Evolutionary conservation across 2,113 vertebrate genomes (phyloP), one percentile per base, ranked within the genome.

Genomic region (Pituophis catenifer): DNA sequence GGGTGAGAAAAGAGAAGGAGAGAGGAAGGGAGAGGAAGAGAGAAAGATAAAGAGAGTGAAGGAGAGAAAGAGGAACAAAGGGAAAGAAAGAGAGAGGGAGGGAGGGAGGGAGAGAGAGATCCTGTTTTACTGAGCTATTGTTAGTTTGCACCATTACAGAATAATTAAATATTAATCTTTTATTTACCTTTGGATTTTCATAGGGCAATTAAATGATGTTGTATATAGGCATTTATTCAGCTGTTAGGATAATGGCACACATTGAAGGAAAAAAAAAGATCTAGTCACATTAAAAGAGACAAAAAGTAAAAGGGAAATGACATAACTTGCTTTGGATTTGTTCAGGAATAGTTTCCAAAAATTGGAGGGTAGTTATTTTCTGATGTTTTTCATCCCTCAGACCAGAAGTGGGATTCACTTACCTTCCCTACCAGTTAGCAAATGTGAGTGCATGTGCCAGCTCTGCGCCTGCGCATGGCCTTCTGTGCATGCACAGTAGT

Each of bases 381-480:
- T 89, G 95, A 97, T 96, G 93, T 50, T 96, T 98, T 97, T 97
- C 97, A 96, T 98, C 92, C 95, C 95, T 97, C 94, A 96, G 48
- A 86, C 86, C 44, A 44, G 44, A 44, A 44, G 44, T 44, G 44
- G 44, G 44, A 44, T 44, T 44, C 44, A 44, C 44, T 44, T 44
- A 44, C 44, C 44, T 44, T 44, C 44, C 44, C 3, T 44, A 3
- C 44, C 44, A 44, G 44, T 44, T 44, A 44, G 44, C 44, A 44
- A 44, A 44, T 44, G 44, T 44, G 44, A 44, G 44, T 3, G 3
- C 44, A 44, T 44, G 44, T 44, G 44, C 44, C 44, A 44, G 3
- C 44, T 44, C 44, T 44, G 44, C 44, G 1, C 44, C 3, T 44
- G 44, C 0, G 44, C 44, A 44, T 44, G 44, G 44, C 3, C 44